A percentile compares a stretch with the other conserved stretches of the same genome.
Conservation (phyloP, 2,888 invertebrate species). For the Calliopum simillimum region DNA sequence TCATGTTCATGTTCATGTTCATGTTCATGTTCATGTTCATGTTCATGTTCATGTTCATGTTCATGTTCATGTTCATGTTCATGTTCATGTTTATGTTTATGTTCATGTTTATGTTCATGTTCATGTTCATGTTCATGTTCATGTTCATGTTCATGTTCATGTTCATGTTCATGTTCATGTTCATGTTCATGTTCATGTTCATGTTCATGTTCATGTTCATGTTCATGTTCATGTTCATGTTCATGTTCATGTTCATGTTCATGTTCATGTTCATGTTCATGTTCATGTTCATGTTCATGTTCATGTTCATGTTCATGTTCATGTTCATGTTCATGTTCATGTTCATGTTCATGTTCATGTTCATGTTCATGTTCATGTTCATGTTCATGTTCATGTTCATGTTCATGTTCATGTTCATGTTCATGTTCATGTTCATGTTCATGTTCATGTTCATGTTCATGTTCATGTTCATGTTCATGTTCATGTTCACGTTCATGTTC, state of each 20-base stretch:
- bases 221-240: not conserved
- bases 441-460: not conserved
- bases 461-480: not conserved
- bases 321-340: not conserved
- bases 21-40: not conserved
- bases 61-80: constrained; percentile 2
- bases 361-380: not conserved
- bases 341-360: not conserved
- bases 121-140: constrained; percentile 2
- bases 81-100: too few relatives aligned
- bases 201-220: not conserved
- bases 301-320: constrained; percentile 2
- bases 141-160: not conserved
- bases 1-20: too few relatives aligned
- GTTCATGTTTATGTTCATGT: too few relatives aligned
- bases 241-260: constrained; percentile 2
- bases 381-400: not conserved
- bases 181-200: constrained; percentile 2
- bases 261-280: not conserved
- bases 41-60: not conserved
- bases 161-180: not conserved
- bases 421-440: not conserved
- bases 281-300: not conserved
- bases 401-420: not conserved
- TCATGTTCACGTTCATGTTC: too few relatives aligned